Conservation (phyloP, 2,888 invertebrate genomes). For the Lapara coniferarum region DNA sequence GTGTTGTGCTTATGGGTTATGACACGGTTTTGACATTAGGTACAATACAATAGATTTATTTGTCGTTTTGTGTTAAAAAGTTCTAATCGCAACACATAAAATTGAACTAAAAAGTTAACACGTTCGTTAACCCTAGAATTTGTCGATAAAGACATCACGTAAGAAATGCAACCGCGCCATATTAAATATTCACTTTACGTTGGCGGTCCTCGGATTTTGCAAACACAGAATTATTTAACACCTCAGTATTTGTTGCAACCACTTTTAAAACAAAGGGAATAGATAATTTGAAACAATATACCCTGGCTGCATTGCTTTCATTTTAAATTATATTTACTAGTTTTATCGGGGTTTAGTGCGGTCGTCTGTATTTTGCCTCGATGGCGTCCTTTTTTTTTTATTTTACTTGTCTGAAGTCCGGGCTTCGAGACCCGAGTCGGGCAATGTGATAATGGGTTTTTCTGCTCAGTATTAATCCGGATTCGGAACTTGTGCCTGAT, state of each 20-base stretch:
- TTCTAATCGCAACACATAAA: neutral
- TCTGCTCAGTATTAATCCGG: too few relatives aligned
- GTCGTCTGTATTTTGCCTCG: too few relatives aligned
- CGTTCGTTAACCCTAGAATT: neutral
- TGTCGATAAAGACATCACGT: neutral
- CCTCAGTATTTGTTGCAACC: neutral
- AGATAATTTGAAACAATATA: neutral
- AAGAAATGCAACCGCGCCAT: conserved; percentile 4
- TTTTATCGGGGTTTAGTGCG: too few relatives aligned
- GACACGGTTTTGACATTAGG: too few relatives aligned
- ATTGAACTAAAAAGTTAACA: neutral
- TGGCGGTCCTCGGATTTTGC: conserved; percentile 3
- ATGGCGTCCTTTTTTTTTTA: too few relatives aligned
- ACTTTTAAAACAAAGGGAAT: neutral
- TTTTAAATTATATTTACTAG: too few relatives aligned
- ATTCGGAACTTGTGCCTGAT: too few relatives aligned
- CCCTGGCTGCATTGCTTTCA: neutral
- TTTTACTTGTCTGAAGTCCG: too few relatives aligned
- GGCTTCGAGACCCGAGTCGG: too few relatives aligned
- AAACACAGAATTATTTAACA: conserved; percentile 13
- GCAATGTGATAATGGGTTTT: too few relatives aligned
- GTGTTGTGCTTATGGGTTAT: too few relatives aligned
- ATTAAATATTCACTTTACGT: conserved; percentile 10
- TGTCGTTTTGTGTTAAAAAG: neutral
- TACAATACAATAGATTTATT: too few relatives aligned